Percentiles rank a stretch among this genome's conserved stretches.
phyloP scores from a whole-genome alignment of 2,113 vertebrate species.

The Brachypodius melanocephalos region DNA sequence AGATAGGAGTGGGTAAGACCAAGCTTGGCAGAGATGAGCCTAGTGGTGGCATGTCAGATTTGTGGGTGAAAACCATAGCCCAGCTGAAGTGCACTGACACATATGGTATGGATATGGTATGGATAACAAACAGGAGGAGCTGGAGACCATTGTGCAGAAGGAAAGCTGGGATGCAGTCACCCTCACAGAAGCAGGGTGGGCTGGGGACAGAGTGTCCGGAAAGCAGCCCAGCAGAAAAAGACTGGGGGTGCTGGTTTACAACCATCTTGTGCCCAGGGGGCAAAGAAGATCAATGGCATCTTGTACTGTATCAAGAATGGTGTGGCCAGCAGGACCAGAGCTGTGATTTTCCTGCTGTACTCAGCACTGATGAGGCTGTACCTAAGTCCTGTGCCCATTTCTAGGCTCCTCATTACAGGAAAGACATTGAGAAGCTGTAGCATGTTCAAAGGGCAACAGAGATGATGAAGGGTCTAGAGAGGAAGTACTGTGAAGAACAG shows the following conservation, averaged over 20 bases:
- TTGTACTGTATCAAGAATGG: background rate
- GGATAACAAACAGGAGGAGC: background rate
- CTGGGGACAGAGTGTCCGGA: background rate
- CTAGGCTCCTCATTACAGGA: background rate
- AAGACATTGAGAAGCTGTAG: background rate
- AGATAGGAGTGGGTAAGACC: background rate
- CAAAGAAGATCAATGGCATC: background rate
- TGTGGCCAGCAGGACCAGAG: background rate
- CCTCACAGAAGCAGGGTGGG: background rate
- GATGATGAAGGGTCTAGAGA: background rate
- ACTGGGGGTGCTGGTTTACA: background rate
- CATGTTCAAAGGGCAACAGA: background rate
- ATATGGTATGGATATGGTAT: background rate
- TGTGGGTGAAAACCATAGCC: background rate
- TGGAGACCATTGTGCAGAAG: background rate
- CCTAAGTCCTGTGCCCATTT: background rate
- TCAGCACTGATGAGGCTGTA: rapidly evolving
- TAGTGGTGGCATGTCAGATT: too few species aligned
- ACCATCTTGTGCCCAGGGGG: too few species aligned
- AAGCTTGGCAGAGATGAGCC: background rate
- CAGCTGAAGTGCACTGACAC: background rate
- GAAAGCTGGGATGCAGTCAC: background rate
- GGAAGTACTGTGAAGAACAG: background rate
- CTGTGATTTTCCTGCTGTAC: too few species aligned
- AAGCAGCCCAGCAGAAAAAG: background rate